These are phyloP conservation scores for Andrena marginata DNA, from an alignment of 2,888 invertebrate species.

Conservation along the genomic window DNA sequence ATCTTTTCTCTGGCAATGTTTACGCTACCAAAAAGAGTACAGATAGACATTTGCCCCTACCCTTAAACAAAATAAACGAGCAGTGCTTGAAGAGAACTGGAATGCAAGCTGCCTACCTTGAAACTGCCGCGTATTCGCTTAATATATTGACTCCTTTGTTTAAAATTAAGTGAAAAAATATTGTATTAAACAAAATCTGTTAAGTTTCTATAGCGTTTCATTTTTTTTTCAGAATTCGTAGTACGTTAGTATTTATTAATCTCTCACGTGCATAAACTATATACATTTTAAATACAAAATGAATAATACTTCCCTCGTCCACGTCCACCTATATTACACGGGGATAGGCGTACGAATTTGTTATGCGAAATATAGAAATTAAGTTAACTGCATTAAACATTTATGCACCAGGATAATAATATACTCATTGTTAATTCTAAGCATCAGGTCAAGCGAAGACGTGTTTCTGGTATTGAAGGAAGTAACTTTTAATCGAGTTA, in stretches of 20 bases:
- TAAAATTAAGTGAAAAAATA: constrained; percentile 2
- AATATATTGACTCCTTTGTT: constrained; percentile 33
- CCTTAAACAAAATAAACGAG: constrained; percentile 25
- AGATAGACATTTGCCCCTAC: constrained; percentile 9
- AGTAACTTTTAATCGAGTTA: neutral
- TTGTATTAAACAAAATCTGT: neutral
- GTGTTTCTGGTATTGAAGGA: no score
- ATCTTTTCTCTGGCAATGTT: neutral
- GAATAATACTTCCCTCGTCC: no score
- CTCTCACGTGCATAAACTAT: no score
- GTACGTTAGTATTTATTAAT: no score
- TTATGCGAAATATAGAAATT: neutral
- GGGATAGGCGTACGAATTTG: neutral
- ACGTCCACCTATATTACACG: no score
- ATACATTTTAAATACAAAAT: no score
- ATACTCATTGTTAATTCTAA: neutral
- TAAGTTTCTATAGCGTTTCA: no score
- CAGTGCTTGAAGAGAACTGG: constrained; percentile 26
- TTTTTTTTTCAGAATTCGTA: no score
- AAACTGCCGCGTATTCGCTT: constrained; percentile 26
- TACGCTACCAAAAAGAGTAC: constrained; percentile 4
- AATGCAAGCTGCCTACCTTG: constrained; percentile 49
- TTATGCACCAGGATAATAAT: neutral
- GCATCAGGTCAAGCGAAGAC: no score
- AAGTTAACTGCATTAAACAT: neutral